A percentile compares a stretch with the other conserved stretches of the same genome.
Evolutionary conservation across 2,888 invertebrate genomes (phyloP).

Genomic region (Apodemia zela): DNA sequence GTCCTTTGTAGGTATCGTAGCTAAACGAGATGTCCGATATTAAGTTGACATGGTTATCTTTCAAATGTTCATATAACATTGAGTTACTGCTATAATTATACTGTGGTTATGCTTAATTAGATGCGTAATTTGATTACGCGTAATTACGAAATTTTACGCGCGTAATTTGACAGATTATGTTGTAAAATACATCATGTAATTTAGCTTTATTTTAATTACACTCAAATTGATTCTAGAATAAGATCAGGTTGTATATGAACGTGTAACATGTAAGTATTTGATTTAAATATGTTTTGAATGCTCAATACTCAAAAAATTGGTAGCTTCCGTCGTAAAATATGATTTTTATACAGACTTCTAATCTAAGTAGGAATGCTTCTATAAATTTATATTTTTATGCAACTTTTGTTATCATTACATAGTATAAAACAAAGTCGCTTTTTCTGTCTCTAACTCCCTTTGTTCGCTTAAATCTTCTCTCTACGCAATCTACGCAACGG

Average conservation of each 20-base stretch:
- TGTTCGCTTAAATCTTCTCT: too few relatives aligned
- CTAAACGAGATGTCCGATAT: neutral
- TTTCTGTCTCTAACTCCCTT: too few relatives aligned
- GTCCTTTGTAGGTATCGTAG: neutral
- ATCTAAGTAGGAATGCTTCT: too few relatives aligned
- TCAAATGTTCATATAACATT: neutral
- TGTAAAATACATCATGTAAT: neutral
- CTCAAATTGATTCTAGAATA: neutral
- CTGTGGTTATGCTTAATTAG: slow-evolving; percentile 13
- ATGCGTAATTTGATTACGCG: slow-evolving; percentile 19
- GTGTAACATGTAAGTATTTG: too few relatives aligned
- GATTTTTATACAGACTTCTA: too few relatives aligned
- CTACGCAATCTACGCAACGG: too few relatives aligned
- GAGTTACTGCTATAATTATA: slow-evolving; percentile 5
- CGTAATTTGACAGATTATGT: slow-evolving; percentile 13
- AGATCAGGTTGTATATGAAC: neutral
- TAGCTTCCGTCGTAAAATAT: too few relatives aligned
- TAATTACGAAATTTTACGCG: neutral
- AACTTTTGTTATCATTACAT: too few relatives aligned
- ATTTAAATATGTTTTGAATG: too few relatives aligned
- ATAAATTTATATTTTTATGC: too few relatives aligned
- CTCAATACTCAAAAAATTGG: too few relatives aligned
- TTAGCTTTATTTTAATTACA: neutral
- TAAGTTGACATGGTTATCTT: neutral
- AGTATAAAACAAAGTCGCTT: too few relatives aligned